These are phyloP conservation scores for Dipodomys stephensi DNA, from an alignment of 2,113 vertebrate species.

Conservation along the genomic window DNA sequence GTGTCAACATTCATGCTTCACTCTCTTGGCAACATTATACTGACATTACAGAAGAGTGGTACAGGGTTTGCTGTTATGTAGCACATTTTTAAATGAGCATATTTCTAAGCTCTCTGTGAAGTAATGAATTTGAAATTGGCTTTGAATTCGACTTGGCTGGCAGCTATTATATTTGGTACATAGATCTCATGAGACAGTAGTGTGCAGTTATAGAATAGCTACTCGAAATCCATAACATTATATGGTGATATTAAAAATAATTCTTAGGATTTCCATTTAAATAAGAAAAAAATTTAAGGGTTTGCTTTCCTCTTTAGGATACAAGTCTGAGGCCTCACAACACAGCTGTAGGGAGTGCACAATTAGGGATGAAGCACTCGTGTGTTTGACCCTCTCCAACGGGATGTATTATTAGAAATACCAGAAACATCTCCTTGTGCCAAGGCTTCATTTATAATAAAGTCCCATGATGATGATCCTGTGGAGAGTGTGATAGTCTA, in stretches of 20 bases:
- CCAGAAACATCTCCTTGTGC: slow-evolving; percentile 19
- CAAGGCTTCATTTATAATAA: slow-evolving; percentile 55
- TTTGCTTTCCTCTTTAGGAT: slow-evolving; percentile 52
- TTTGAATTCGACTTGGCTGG: slow-evolving; percentile 64
- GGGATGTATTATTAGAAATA: slow-evolving; percentile 62
- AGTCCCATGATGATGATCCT: background rate
- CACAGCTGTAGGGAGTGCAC: background rate
- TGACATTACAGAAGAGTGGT: slow-evolving; percentile 37
- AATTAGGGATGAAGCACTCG: slow-evolving; percentile 43
- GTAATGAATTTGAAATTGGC: slow-evolving; percentile 66
- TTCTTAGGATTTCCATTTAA: slow-evolving; percentile 39
- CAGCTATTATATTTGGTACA: slow-evolving; percentile 63
- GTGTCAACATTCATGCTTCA: slow-evolving; percentile 53
- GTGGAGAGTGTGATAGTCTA: background rate
- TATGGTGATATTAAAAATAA: slow-evolving; percentile 31
- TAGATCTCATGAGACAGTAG: slow-evolving; percentile 32
- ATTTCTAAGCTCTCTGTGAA: slow-evolving; percentile 61
- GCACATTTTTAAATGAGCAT: slow-evolving; percentile 64
- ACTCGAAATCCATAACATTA: slow-evolving; percentile 28
- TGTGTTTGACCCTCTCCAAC: slow-evolving; percentile 13
- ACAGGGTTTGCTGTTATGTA: background rate
- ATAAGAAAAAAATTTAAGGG: background rate
- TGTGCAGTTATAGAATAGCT: slow-evolving; percentile 20
- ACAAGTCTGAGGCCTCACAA: background rate
- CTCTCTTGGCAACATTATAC: slow-evolving; percentile 44